Base-by-base conservation (phyloP, 2,888 invertebrate species). In the Drosophila percnosoma region DNA sequence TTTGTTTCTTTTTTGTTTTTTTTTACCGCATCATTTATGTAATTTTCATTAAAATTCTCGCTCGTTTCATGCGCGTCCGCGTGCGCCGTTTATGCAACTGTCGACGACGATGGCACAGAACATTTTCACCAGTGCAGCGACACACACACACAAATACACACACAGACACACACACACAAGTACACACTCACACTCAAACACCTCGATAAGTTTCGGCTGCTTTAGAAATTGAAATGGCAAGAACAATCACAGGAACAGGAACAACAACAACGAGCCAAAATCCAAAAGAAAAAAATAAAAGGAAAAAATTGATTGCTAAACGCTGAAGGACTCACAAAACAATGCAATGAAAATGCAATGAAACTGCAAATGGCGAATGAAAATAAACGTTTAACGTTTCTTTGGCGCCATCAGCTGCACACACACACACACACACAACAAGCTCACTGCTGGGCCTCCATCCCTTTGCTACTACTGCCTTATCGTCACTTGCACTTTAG, bases 41-140 rank as follows among this genome's bases (percentile, higher is more conserved):
- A 74, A 78, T 75, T 72, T 73, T 73, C 73, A 80, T 76, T 80
- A 75, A 71, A 75, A 75, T 69, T 66, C 68, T 75, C 76, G 63
- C 70, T 72, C 73, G 79, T 49, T 76, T 80, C 77, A 80, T 78
- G 78, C 80, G 78, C 81, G 90, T 87, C 73, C 88, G 81, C 74
- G 75, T 79, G 86, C 83, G 83, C 81, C 88, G 75, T 87, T 87
- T 87, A 87, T 87, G 87, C 87, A 87, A 87, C 87, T 87, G 85
- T 68, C 82, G 58, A 68, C 66, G 67, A 70, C 84, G 74, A 72
- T 83, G 73, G 73, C 78, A 78, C 76, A 60, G 64, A 83, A 89
- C 80, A 80, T 75, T 89, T 86, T 80, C 80, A 75, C 72, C 71
- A 89, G 70, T 73, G 73, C 79, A 75, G 75, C 74, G 69, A 74